Evolutionary conservation across 2,797 vertebrate species (phyloP).

Genomic region (Sebastes diploproa): DNA sequence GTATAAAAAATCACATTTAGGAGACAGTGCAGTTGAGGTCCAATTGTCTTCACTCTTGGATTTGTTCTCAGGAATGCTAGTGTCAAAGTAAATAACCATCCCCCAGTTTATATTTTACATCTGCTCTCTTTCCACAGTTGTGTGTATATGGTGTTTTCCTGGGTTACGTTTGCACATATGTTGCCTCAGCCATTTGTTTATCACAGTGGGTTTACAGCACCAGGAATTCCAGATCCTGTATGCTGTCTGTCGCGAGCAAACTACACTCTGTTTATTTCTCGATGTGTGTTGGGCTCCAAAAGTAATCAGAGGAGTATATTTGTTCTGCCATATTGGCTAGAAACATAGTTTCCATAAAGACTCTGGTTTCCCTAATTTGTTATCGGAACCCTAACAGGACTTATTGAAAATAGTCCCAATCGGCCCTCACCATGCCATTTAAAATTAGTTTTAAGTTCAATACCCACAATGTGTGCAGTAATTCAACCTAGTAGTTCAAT

Average conservation of each 20-base stretch:
- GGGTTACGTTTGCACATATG: slow-evolving; percentile 72
- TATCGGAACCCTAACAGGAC: background rate
- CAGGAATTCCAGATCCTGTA: slow-evolving; percentile 53
- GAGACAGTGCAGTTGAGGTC: background rate
- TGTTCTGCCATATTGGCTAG: background rate
- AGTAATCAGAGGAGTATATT: background rate
- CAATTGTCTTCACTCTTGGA: background rate
- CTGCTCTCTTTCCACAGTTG: background rate
- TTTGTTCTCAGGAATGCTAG: background rate
- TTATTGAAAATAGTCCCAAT: background rate
- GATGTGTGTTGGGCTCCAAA: background rate
- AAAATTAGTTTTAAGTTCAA: background rate
- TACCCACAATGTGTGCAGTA: background rate
- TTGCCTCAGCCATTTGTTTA: slow-evolving; percentile 56
- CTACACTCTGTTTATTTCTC: background rate
- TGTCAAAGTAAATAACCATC: slow-evolving; percentile 21
- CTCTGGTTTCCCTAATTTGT: slow-evolving; percentile 5
- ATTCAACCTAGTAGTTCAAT: slow-evolving; percentile 13
- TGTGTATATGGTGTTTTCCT: slow-evolving; percentile 38
- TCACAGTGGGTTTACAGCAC: slow-evolving; percentile 39
- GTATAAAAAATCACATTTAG: background rate
- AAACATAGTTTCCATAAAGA: background rate
- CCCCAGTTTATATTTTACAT: slow-evolving; percentile 16
- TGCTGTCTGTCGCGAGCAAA: background rate
- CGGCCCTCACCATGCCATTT: background rate